Evolutionary conservation across 2,888 invertebrate species (phyloP), one percentile per base, ranked within the genome.

Genomic region (Galerucella nymphaeae): DNA sequence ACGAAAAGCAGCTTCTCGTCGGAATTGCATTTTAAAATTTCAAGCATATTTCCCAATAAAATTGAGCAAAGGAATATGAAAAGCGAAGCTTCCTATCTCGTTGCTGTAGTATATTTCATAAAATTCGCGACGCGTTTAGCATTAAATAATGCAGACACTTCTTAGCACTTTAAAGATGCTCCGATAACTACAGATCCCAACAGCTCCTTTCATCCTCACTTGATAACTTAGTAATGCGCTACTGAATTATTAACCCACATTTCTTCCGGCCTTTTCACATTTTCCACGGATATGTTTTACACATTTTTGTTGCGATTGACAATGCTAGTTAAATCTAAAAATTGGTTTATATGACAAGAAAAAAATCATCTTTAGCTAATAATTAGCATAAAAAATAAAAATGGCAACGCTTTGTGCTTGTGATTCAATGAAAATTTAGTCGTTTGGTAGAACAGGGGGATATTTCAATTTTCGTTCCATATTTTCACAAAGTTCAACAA

Each of bases 121-220:
- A 70, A 76, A 70, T 75, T 67, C 65, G 30, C 67, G 76, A 73
- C 75, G 70, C 71, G 71, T 66, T 68, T 64, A 61, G 69, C 66
- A 55, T 66, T 76, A 72, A 75, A 73, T 74, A 76, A 76, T 75
- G 73, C 75, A 76, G 41, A 59, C 55, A 69, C 70, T 76, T 71
- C 75, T 75, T 70, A 76, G 66, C 75, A 70, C 71, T 75, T 74
- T 70, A 13, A 74, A 63, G 62, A 69, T 20, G 66, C 62, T 70
- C 67, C 69, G 71, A 75, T 76, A 72, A 74, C 66, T 53, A 62
- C 10, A 50, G 57, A 75, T 70, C 66, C 63, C 71, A 71, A 20
- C 57, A 41, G 55, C 55, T 57, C 14, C 59, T 59, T 30, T 59
- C 59, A 30, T 30, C 10, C 11, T 30, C n/a, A n/a, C 30, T 59